Conservation (phyloP, 2,797 vertebrate genomes). For the Ibycter americanus region DNA sequence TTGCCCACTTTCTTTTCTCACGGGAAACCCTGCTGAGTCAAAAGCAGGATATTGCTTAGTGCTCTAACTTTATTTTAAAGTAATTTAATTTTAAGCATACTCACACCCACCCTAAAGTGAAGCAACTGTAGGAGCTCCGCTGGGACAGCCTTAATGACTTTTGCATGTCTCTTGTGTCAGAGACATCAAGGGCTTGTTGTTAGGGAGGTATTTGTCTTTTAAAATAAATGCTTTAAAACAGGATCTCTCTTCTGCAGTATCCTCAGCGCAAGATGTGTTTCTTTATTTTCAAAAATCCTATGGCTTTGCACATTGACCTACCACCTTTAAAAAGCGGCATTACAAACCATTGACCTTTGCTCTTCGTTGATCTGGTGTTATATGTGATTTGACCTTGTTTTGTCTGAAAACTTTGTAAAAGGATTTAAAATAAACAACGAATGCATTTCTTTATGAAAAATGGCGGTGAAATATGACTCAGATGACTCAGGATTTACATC, state of each 20-base stretch:
- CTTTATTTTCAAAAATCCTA: slow-evolving; percentile 59
- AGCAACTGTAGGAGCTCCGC: slow-evolving; percentile 82
- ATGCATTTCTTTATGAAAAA: slow-evolving; percentile 42
- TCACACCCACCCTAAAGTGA: slow-evolving; percentile 79
- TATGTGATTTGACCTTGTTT: slow-evolving; percentile 84
- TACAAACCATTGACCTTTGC: slow-evolving; percentile 83
- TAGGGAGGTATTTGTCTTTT: slow-evolving; percentile 87
- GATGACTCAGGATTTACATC: slow-evolving; percentile 17
- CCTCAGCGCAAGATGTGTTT: slow-evolving; percentile 43
- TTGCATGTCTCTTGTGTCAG: slow-evolving; percentile 90
- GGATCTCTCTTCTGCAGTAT: slow-evolving; percentile 55
- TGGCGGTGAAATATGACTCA: neutral
- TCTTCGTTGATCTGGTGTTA: slow-evolving; percentile 80
- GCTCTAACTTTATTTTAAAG: slow-evolving; percentile 90
- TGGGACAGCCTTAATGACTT: slow-evolving; percentile 88
- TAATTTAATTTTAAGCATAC: slow-evolving; percentile 95
- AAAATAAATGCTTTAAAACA: slow-evolving; percentile 82
- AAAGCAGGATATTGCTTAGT: slow-evolving; percentile 88
- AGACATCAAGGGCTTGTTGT: slow-evolving; percentile 91
- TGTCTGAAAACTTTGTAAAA: slow-evolving; percentile 60
- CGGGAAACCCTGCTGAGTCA: slow-evolving; percentile 89
- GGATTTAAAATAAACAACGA: slow-evolving; percentile 60
- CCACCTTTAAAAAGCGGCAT: slow-evolving; percentile 85
- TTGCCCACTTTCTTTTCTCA: slow-evolving; percentile 91
- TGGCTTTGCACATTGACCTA: slow-evolving; percentile 81